Percentiles rank a stretch among this genome's conserved stretches.
Conservation (phyloP, 92 coral and sea anemone species). For the Zoanthus sociatus region DNA sequence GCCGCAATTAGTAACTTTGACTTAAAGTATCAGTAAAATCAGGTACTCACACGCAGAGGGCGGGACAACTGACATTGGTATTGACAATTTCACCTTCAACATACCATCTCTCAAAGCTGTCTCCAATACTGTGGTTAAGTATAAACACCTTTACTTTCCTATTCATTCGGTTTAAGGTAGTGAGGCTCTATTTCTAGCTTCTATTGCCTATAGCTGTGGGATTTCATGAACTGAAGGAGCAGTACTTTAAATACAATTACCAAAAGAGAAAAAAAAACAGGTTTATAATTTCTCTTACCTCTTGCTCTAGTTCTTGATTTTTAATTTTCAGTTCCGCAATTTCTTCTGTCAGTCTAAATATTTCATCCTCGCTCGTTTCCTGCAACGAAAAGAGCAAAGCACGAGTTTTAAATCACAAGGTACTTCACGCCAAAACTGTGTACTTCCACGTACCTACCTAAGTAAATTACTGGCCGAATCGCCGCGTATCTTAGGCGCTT, state of each 20-base stretch:
- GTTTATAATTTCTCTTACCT: slow-evolving; percentile 29
- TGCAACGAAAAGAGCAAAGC: slow-evolving; percentile 16
- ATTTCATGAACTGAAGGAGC: background rate
- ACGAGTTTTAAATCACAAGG: background rate
- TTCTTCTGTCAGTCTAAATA: slow-evolving; percentile 80
- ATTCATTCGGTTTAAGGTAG: too few relatives aligned
- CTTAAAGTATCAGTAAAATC: too few relatives aligned
- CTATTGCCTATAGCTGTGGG: too few relatives aligned
- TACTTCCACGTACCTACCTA: background rate
- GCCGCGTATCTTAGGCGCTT: too few relatives aligned
- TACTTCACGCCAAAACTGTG: background rate
- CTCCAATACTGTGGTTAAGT: too few relatives aligned
- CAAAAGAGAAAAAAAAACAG: background rate
- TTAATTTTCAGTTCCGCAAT: slow-evolving; percentile 73
- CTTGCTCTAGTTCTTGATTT: slow-evolving; percentile 82
- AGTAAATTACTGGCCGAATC: background rate
- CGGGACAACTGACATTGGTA: too few relatives aligned
- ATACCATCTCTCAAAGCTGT: too few relatives aligned
- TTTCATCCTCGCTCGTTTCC: slow-evolving; percentile 92
- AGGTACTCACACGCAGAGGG: too few relatives aligned
- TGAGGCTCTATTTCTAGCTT: too few relatives aligned
- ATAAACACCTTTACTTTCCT: too few relatives aligned
- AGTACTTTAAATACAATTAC: background rate
- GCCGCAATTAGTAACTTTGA: too few relatives aligned
- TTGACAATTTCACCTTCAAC: too few relatives aligned